Percentiles rank a stretch among this genome's conserved stretches.
phyloP scores from a whole-genome alignment of 2,113 vertebrate species.

The Holacanthus passer region DNA sequence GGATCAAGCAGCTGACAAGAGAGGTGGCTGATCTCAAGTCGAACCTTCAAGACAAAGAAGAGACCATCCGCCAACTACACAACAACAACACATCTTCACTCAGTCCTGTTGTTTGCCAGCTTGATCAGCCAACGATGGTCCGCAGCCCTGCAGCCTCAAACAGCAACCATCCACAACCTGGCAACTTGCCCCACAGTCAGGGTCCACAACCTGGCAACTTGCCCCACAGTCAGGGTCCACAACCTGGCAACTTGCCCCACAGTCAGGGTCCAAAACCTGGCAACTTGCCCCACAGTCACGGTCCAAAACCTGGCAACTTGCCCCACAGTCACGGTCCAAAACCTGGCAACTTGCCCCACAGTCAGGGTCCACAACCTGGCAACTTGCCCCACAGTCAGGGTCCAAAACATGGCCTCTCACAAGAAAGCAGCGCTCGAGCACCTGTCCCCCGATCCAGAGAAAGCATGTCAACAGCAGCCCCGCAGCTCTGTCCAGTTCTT shows the following conservation, averaged over 20 bases:
- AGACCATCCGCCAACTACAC: neutral
- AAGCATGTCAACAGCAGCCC: neutral
- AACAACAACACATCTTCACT: neutral
- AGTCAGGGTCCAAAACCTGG: too few species aligned
- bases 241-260: neutral
- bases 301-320: neutral
- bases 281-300: too few species aligned
- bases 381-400: neutral
- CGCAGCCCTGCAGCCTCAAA: too few species aligned
- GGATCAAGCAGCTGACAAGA: fast-evolving
- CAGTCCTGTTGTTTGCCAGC: fast-evolving
- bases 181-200: neutral
- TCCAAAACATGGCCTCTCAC: too few species aligned
- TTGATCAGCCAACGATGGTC: neutral
- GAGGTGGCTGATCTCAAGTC: neutral
- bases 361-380: neutral
- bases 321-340: neutral
- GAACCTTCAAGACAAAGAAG: neutral
- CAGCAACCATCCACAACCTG: neutral
- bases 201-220: too few species aligned
- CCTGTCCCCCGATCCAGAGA: fast-evolving
- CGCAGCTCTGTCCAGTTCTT: fast-evolving
- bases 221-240: neutral
- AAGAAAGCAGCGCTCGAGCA: neutral
- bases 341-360: too few species aligned